Evolutionary conservation across 2,888 invertebrate species (phyloP), one percentile per base, ranked within the genome.

Genomic region (Drosophila antonietae): DNA sequence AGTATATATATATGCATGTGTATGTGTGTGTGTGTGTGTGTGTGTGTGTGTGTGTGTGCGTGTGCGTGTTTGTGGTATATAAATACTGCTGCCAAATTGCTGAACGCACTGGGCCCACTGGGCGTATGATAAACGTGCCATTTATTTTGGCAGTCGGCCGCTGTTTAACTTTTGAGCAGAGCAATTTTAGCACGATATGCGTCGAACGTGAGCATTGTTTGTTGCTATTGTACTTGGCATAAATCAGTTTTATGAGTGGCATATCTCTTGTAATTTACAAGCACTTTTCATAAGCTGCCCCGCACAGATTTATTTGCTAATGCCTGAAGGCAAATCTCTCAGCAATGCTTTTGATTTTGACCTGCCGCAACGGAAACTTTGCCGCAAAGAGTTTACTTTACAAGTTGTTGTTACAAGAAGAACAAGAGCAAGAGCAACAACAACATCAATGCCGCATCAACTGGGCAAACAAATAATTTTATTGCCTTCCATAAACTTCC

Each of bases 51-150:
- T 7, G 1, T 35, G 31, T 51, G 14, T 49, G 33, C 60, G 66
- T 53, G 58, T 70, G 67, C 73, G 66, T 73, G 58, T 18, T 28
- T 56, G 62, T 41, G 73, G 80, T 89, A 83, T 73, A 84, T 84
- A 88, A 84, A 88, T 83, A 81, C 73, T 37, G 71, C 87, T 89
- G 89, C 89, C 89, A 81, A 89, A 69, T 78, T 87, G 87, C 62
- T 75, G 65, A 65, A 75, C 87, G 73, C 81, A 83, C 84, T 75
- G 84, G 89, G 89, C 83, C 58, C 75, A 88, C 83, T 73, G 84
- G 89, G 87, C 89, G 84, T 83, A 87, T 84, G 84, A 84, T 89
- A 89, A 84, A 89, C 84, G 84, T 84, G 84, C 84, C 84, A 84
- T 84, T 89, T 84, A 89, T 87, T 87, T 75, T 75, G 83, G 76